Percentiles rank a stretch among this genome's conserved stretches.
These are phyloP conservation scores for Tautogolabrus adspersus DNA, from an alignment of 2,113 vertebrate genomes.

Conservation along the genomic window DNA sequence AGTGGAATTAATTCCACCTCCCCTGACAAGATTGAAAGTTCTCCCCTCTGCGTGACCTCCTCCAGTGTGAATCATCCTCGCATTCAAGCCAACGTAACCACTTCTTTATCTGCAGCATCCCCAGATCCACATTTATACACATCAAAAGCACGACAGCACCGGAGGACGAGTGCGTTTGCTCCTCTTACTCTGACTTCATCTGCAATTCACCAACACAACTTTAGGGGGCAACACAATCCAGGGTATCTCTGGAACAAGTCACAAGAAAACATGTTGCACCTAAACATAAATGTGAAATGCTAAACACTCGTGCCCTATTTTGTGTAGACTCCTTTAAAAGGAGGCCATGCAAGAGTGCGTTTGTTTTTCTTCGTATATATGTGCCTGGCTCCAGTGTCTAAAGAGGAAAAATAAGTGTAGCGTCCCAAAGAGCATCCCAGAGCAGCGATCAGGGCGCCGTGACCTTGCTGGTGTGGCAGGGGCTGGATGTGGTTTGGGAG, in stretches of 20 bases:
- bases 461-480: slow-evolving; percentile 81
- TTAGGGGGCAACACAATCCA: slow-evolving; percentile 80
- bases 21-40: slow-evolving; percentile 74
- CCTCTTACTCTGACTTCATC: background rate
- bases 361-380: slow-evolving; percentile 12
- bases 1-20: slow-evolving; percentile 81
- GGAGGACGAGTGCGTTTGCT: background rate
- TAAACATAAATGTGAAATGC: slow-evolving; percentile 35
- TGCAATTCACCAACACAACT: slow-evolving; percentile 68
- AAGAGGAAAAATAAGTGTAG: slow-evolving; percentile 62
- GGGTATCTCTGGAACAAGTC: slow-evolving; percentile 37
- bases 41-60: slow-evolving; percentile 78
- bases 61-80: slow-evolving; percentile 59
- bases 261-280: slow-evolving; percentile 18
- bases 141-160: slow-evolving; percentile 9
- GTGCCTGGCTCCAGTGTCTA: slow-evolving; percentile 28
- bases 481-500: slow-evolving; percentile 74
- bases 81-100: slow-evolving; percentile 36
- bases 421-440: slow-evolving; percentile 57
- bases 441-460: slow-evolving; percentile 69
- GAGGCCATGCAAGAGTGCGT: slow-evolving; percentile 7
- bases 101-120: slow-evolving; percentile 18
- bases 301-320: slow-evolving; percentile 45
- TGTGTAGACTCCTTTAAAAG: slow-evolving; percentile 25
- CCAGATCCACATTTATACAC: slow-evolving; percentile 5